Evolutionary conservation across 2,888 invertebrate genomes (phyloP).

Genomic region (Chrysolina americana): DNA sequence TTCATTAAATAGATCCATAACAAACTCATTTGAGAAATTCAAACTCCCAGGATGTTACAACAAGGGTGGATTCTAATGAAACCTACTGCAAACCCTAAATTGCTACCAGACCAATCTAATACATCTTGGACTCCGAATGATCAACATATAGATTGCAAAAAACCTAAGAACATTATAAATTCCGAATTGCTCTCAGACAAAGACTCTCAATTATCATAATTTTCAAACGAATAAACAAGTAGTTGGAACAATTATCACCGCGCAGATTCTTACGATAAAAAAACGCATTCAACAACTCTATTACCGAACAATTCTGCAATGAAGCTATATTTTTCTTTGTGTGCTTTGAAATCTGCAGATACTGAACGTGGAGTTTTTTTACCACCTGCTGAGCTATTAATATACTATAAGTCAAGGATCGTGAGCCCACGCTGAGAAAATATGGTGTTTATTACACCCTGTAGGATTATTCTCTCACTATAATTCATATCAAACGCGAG

Average conservation of each 20-base stretch:
- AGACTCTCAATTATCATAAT: neutral
- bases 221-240: neutral
- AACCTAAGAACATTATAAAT: too few relatives aligned
- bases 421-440: slow-evolving; percentile 6
- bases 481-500: slow-evolving; percentile 27
- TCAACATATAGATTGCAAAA: too few relatives aligned
- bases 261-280: neutral
- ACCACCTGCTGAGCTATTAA: slow-evolving; percentile 5
- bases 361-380: neutral
- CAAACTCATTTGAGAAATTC: too few relatives aligned
- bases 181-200: too few relatives aligned
- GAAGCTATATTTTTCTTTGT: neutral
- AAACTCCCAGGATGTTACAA: too few relatives aligned
- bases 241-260: slow-evolving; percentile 7
- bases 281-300: neutral
- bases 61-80: too few relatives aligned
- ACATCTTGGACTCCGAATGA: too few relatives aligned
- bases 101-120: too few relatives aligned
- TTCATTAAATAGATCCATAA: too few relatives aligned
- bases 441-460: slow-evolving; percentile 37
- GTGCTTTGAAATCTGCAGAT: neutral
- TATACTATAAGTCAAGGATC: slow-evolving; percentile 1
- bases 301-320: neutral
- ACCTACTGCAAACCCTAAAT: too few relatives aligned
- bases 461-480: slow-evolving; percentile 9